Conservation (phyloP, 37 sponge, comb jelly and placozoan species). For the Bolinopsis microptera region DNA sequence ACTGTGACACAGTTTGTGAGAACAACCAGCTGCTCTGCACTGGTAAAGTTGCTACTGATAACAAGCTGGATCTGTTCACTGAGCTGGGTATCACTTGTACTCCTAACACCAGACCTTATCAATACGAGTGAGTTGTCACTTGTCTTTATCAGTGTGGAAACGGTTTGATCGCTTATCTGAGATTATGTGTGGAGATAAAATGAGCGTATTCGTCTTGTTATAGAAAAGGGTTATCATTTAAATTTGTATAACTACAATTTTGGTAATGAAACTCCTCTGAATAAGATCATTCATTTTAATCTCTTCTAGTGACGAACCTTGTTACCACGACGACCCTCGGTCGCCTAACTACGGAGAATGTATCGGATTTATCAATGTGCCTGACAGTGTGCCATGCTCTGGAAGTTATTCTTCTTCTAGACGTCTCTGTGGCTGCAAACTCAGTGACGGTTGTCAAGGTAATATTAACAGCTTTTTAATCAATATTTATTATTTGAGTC, state of each 20-base stretch:
- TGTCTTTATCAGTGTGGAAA: too few relatives aligned
- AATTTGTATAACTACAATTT: too few relatives aligned
- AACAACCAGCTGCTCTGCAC: slow-evolving; percentile 52
- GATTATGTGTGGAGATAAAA: too few relatives aligned
- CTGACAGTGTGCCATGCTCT: slow-evolving; percentile 33
- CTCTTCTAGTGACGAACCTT: slow-evolving; percentile 10
- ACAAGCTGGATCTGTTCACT: not conserved
- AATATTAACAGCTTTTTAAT: too few relatives aligned
- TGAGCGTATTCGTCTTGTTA: too few relatives aligned
- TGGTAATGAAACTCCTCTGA: too few relatives aligned
- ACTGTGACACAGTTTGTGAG: slow-evolving; percentile 44
- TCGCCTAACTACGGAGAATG: slow-evolving; percentile 9
- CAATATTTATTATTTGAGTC: too few relatives aligned
- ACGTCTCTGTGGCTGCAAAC: slow-evolving; percentile 39
- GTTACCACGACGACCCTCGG: slow-evolving; percentile 30
- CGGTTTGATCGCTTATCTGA: too few relatives aligned
- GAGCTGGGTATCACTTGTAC: not conserved
- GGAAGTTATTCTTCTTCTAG: slow-evolving; percentile 30
- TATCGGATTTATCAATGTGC: slow-evolving; percentile 10
- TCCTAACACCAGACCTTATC: not conserved
- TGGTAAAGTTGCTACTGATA: not conserved
- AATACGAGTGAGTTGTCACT: not conserved
- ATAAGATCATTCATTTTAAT: too few relatives aligned
- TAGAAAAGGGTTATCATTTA: too few relatives aligned
- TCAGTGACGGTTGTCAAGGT: slow-evolving; percentile 63